phyloP scores from a whole-genome alignment of 2,797 vertebrate genomes.

The Myotis vivesi region DNA sequence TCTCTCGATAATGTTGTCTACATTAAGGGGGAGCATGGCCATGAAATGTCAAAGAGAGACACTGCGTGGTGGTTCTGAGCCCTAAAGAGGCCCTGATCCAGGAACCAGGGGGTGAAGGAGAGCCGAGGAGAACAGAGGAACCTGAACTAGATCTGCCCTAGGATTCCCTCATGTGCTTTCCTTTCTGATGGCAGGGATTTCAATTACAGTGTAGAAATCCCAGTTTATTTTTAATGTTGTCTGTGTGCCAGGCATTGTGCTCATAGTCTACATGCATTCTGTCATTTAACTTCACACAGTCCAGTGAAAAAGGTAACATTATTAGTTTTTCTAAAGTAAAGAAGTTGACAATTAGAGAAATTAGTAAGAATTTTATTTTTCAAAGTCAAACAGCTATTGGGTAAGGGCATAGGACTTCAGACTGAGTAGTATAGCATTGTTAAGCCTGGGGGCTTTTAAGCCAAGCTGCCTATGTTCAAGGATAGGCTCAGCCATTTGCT shows the following conservation, averaged over 20 bases:
- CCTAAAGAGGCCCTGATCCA: neutral
- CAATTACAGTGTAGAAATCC: neutral
- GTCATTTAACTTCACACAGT: neutral
- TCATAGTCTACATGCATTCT: neutral
- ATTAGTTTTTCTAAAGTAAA: neutral
- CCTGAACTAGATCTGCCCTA: neutral
- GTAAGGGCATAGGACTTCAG: neutral
- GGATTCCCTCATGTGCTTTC: neutral
- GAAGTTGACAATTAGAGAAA: neutral
- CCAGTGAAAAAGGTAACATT: neutral
- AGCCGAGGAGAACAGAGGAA: neutral
- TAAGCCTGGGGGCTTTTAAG: neutral
- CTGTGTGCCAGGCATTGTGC: neutral
- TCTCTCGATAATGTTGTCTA: constrained; percentile 48
- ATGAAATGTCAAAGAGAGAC: constrained; percentile 33
- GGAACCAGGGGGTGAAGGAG: neutral
- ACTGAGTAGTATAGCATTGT: neutral
- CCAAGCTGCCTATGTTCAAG: neutral
- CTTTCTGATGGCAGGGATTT: neutral
- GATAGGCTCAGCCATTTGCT: neutral
- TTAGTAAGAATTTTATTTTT: neutral
- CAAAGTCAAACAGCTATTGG: neutral
- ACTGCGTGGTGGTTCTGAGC: neutral
- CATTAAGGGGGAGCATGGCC: constrained; percentile 48
- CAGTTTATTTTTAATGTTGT: neutral